A percentile compares a stretch with the other conserved stretches of the same genome.
Conservation (phyloP, 2,888 invertebrate genomes). For the Ganaspis brasiliensis region DNA sequence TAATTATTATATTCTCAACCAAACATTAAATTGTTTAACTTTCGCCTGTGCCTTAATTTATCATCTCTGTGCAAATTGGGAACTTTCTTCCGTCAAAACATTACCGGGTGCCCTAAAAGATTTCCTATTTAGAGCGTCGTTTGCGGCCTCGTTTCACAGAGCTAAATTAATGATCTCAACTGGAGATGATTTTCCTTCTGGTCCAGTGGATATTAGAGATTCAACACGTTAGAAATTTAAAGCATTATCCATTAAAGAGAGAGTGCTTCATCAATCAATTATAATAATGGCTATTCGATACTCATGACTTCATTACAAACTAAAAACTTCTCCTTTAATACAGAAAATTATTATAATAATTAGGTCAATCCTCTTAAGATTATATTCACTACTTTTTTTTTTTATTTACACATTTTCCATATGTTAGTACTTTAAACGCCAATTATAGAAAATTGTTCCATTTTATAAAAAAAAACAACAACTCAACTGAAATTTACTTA, state of each 20-base stretch:
- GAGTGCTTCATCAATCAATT: background rate
- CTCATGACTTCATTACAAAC: background rate
- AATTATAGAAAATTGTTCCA: too few species aligned
- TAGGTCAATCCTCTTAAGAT: too few species aligned
- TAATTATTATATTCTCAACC: too few species aligned
- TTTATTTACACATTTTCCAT: too few species aligned
- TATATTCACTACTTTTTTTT: too few species aligned
- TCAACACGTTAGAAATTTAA: background rate
- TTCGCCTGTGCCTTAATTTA: constrained; percentile 17
- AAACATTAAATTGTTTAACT: constrained; percentile 1
- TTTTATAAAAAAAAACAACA: too few species aligned
- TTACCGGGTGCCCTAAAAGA: constrained; percentile 37
- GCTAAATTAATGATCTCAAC: background rate
- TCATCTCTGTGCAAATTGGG: background rate
- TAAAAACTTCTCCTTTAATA: too few species aligned
- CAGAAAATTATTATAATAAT: background rate
- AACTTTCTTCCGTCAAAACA: constrained; percentile 34
- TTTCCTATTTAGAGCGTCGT: constrained; percentile 19
- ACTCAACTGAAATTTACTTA: too few species aligned
- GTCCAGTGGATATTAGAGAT: constrained; percentile 25
- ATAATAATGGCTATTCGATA: background rate
- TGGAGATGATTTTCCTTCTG: constrained; percentile 21
- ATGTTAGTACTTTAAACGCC: too few species aligned
- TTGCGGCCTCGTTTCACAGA: constrained; percentile 5
- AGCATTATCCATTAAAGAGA: background rate